These are phyloP conservation scores for Otus scops DNA, from an alignment of 2,797 vertebrate genomes.

Conservation along the genomic window DNA sequence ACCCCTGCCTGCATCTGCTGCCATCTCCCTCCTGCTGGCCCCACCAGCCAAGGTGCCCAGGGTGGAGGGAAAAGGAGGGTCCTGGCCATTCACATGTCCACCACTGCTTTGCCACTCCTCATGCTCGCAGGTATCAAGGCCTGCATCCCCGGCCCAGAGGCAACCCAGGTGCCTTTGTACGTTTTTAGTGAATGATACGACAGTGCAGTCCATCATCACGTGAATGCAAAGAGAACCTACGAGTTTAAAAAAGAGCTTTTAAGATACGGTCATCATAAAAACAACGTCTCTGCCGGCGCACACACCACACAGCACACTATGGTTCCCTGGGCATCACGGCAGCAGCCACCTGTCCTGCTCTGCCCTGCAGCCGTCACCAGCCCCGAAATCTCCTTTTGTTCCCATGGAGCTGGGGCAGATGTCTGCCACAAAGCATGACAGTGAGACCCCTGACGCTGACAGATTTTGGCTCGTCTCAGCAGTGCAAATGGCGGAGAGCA, in stretches of 20 bases:
- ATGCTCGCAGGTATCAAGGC: rapidly evolving
- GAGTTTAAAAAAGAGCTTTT: neutral
- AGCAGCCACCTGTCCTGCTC: neutral
- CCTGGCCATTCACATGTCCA: rapidly evolving
- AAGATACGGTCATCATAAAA: neutral
- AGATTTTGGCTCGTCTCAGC: neutral
- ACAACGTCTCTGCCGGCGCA: neutral
- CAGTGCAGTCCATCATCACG: neutral
- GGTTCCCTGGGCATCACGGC: neutral
- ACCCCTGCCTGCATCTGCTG: neutral
- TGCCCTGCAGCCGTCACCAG: neutral
- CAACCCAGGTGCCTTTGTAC: neutral
- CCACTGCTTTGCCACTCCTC: neutral
- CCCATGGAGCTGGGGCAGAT: rapidly evolving
- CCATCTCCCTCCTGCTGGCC: neutral
- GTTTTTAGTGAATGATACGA: neutral
- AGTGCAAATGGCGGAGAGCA: neutral
- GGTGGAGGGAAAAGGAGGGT: neutral
- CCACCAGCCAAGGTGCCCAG: rapidly evolving
- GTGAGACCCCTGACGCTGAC: rapidly evolving
- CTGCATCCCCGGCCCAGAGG: neutral
- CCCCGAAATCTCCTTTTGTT: neutral
- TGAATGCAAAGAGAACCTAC: neutral
- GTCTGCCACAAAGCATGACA: rapidly evolving
- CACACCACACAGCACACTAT: rapidly evolving